Evolutionary conservation across 2,888 invertebrate species (phyloP).

Genomic region (Tinea trinotella): DNA sequence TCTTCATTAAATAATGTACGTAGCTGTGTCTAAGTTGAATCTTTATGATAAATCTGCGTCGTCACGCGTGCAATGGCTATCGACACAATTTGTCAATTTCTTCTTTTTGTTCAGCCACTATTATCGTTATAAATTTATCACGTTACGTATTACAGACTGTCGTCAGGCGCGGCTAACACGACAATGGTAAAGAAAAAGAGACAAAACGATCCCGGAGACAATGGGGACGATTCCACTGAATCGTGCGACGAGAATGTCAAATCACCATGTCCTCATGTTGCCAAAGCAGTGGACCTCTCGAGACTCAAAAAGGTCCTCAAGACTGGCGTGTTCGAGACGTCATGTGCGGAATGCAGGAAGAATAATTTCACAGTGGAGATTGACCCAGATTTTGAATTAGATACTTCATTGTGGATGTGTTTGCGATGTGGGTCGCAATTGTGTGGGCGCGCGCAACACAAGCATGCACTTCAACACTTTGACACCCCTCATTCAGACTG

Average conservation of each 20-base stretch:
- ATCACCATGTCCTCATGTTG: slow-evolving; percentile 78
- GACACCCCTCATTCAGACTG: slow-evolving; percentile 82
- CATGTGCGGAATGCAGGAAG: slow-evolving; percentile 75
- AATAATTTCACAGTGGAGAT: slow-evolving; percentile 46
- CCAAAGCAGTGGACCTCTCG: slow-evolving; percentile 76
- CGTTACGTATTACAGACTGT: slow-evolving; percentile 59
- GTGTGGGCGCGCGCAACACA: slow-evolving; percentile 78
- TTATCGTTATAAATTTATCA: slow-evolving; percentile 69
- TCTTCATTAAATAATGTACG: slow-evolving; percentile 26
- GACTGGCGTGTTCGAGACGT: slow-evolving; percentile 59
- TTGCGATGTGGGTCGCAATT: slow-evolving; percentile 84
- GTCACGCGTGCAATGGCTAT: slow-evolving; percentile 70
- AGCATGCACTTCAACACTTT: slow-evolving; percentile 83
- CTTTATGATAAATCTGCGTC: slow-evolving; percentile 58
- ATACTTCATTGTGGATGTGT: slow-evolving; percentile 81
- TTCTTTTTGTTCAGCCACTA: slow-evolving; percentile 56
- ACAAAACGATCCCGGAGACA: slow-evolving; percentile 76
- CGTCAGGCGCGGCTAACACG: slow-evolving; percentile 32
- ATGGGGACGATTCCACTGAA: slow-evolving; percentile 78
- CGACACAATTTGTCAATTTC: slow-evolving; percentile 69
- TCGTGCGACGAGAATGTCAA: slow-evolving; percentile 79
- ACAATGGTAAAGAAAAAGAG: slow-evolving; percentile 83
- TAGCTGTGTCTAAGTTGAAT: slow-evolving; percentile 25
- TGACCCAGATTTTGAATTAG: slow-evolving; percentile 64
- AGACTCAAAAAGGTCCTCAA: slow-evolving; percentile 74